phyloP scores from a whole-genome alignment of 2,888 invertebrate species.

The Lingula anatina region DNA sequence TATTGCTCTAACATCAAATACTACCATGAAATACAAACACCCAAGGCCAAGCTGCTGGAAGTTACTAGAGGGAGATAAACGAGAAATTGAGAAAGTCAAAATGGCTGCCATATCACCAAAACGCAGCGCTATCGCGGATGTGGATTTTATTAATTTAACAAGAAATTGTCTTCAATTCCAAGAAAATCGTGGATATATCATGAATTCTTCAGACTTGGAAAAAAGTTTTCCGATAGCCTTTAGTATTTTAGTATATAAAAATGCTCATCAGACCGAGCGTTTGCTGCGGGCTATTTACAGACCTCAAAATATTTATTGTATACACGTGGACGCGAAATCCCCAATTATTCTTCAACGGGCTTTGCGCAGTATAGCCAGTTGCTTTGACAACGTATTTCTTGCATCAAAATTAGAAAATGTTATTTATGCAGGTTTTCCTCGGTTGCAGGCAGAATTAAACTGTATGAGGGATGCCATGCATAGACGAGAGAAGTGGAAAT shows the following conservation, averaged over 20 bases:
- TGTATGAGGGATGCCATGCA: constrained; percentile 43
- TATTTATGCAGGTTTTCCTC: constrained; percentile 40
- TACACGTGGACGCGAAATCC: constrained; percentile 44
- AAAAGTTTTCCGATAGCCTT: constrained; percentile 37
- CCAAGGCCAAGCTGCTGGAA: neutral
- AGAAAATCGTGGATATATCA: constrained; percentile 15
- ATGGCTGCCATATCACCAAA: constrained; percentile 1
- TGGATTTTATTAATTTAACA: constrained; percentile 20
- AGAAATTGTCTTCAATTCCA: constrained; percentile 24
- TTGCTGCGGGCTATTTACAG: constrained; percentile 38
- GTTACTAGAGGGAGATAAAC: constrained; percentile 18
- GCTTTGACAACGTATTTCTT: constrained; percentile 47
- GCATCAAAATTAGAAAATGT: constrained; percentile 38
- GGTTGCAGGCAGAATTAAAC: constrained; percentile 46
- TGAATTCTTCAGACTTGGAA: constrained; percentile 16
- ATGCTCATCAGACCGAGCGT: constrained; percentile 33
- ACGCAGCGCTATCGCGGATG: constrained; percentile 18
- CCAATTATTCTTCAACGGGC: constrained; percentile 17
- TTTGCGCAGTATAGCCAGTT: constrained; percentile 20
- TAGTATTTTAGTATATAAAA: constrained; percentile 36
- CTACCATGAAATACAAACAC: too few species aligned
- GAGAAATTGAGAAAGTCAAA: constrained; percentile 21
- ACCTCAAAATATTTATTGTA: constrained; percentile 44
- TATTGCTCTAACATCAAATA: too few species aligned
- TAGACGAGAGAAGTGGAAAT: constrained; percentile 32